phyloP scores from a whole-genome alignment of 2,797 vertebrate species.

The Enteromius treurensis region DNA sequence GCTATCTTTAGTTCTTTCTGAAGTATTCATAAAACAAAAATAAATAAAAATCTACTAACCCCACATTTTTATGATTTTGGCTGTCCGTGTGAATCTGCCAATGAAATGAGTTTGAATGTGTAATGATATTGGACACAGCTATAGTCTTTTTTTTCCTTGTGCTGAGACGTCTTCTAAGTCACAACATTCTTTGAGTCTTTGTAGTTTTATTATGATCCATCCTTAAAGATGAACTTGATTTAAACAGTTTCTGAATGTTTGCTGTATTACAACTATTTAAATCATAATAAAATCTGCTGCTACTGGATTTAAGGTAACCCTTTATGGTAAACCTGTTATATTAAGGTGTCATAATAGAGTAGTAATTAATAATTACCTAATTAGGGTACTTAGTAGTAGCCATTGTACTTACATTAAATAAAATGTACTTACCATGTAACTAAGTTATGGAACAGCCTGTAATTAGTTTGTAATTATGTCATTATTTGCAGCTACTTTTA shows the following conservation, averaged over 20 bases:
- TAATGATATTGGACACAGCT: background rate
- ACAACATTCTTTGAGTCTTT: background rate
- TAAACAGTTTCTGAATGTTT: background rate
- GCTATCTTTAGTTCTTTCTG: background rate
- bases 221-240: background rate
- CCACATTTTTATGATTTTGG: background rate
- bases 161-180: background rate
- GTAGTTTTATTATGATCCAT: constrained; percentile 6
- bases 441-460: too few relatives aligned
- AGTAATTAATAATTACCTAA: too few relatives aligned
- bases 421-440: too few relatives aligned
- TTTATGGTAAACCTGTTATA: too few relatives aligned
- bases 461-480: too few relatives aligned
- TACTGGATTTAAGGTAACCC: too few relatives aligned
- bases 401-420: too few relatives aligned
- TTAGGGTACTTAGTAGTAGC: too few relatives aligned
- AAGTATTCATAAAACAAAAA: background rate
- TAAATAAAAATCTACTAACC: background rate
- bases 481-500: too few relatives aligned
- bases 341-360: too few relatives aligned
- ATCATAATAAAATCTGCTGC: background rate
- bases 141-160: background rate
- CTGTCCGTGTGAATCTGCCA: background rate
- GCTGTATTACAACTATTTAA: background rate
- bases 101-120: background rate